Conservation (phyloP, 2,888 invertebrate genomes). For the Lymantria monacha region DNA sequence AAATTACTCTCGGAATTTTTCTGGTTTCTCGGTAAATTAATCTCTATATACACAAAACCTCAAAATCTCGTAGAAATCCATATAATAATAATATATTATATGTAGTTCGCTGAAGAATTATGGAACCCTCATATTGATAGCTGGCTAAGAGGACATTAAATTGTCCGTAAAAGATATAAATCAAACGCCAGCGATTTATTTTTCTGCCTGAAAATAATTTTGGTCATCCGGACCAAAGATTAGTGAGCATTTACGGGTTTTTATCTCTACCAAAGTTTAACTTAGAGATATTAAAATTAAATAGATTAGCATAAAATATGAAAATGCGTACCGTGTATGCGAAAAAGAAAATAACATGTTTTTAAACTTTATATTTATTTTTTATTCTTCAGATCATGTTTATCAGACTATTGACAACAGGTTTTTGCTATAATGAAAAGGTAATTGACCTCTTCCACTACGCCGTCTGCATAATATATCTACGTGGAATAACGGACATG, state of each 20-base stretch:
- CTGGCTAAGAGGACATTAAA: constrained; percentile 26
- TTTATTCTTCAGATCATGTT: no score
- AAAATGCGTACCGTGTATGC: neutral
- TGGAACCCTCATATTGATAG: constrained; percentile 18
- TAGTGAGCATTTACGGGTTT: constrained; percentile 24
- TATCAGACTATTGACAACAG: no score
- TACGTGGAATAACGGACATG: no score
- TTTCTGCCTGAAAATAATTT: constrained; percentile 28
- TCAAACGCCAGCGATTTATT: constrained; percentile 35
- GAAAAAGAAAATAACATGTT: no score
- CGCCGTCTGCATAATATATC: no score
- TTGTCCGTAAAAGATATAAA: constrained; percentile 32
- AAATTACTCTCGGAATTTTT: neutral
- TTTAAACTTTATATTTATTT: no score
- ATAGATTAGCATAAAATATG: neutral
- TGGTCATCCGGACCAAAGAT: constrained; percentile 26
- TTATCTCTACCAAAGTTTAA: constrained; percentile 21
- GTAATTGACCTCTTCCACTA: no score
- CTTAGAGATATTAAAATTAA: constrained; percentile 5
- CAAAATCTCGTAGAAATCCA: neutral
- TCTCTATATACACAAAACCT: neutral
- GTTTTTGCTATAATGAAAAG: no score
- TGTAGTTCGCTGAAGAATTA: constrained; percentile 8
- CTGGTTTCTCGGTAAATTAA: no score
- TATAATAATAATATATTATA: neutral